A percentile compares a stretch with the other conserved stretches of the same genome.
Evolutionary conservation across 2,888 invertebrate genomes (phyloP).

Genomic region (Tipula lateralis): DNA sequence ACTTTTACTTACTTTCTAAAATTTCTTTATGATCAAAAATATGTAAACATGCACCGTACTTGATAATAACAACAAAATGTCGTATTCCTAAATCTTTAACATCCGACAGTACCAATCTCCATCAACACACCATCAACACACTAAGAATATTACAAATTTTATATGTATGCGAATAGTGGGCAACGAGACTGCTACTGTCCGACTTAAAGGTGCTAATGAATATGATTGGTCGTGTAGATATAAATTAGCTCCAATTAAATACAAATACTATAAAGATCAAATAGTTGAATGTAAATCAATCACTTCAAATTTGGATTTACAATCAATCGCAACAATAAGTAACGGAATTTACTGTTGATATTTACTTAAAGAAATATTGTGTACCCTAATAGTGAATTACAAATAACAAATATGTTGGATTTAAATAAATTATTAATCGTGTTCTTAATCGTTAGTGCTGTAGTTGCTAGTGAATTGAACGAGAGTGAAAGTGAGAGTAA

Average conservation of each 20-base stretch:
- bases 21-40: neutral
- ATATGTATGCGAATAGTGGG: neutral
- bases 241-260: neutral
- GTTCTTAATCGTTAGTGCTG: neutral
- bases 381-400: neutral
- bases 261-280: neutral
- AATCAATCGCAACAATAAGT: neutral
- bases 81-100: neutral
- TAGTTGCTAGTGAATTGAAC: neutral
- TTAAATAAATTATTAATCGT: neutral
- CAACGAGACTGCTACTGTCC: neutral
- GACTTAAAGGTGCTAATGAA: neutral
- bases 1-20: constrained; percentile 19
- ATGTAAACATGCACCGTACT: neutral
- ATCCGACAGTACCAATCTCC: neutral
- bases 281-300: neutral
- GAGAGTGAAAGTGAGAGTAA: neutral
- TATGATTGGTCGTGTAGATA: neutral
- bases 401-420: neutral
- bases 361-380: neutral
- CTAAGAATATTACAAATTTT: neutral
- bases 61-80: neutral
- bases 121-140: neutral
- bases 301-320: neutral
- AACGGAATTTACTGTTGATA: neutral